Conservation (phyloP, 2,797 vertebrate genomes). For the Erithacus rubecula region DNA sequence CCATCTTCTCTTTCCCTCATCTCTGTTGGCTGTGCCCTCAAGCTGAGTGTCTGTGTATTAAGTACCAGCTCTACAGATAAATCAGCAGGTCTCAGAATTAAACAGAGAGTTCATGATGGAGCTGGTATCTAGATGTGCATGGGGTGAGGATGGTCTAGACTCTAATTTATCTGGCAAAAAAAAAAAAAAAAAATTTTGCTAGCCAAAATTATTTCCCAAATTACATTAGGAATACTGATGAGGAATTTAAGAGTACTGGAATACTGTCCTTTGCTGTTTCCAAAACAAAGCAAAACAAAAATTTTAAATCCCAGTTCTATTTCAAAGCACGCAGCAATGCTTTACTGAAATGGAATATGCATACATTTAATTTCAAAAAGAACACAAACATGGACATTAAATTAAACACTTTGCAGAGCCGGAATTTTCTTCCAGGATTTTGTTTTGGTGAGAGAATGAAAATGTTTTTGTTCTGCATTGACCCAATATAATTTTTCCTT, state of each 20-base stretch:
- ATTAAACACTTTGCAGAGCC: not conserved
- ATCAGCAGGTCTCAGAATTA: not conserved
- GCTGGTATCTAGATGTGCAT: not conserved
- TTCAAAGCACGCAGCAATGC: constrained; percentile 10
- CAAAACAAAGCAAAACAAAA: not conserved
- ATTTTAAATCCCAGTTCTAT: not conserved
- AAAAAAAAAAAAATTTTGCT: not conserved
- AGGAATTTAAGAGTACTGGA: not conserved
- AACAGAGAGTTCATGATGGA: not conserved
- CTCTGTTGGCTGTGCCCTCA: not conserved
- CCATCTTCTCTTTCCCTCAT: not conserved
- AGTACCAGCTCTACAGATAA: not conserved
- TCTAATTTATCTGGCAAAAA: not conserved
- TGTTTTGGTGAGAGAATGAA: constrained; percentile 37
- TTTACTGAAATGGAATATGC: not conserved
- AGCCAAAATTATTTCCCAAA: not conserved
- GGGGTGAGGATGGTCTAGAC: not conserved
- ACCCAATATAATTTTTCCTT: constrained; percentile 28
- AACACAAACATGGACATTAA: not conserved
- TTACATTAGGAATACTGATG: not conserved
- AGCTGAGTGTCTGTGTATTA: not conserved
- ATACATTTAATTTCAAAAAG: not conserved
- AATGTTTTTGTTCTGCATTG: constrained; percentile 1
- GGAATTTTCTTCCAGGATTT: constrained; percentile 29
- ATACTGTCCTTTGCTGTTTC: not conserved